A percentile compares a stretch with the other conserved stretches of the same genome.
Evolutionary conservation across 2,888 invertebrate species (phyloP).

Genomic region (Drosophila kokeensis): DNA sequence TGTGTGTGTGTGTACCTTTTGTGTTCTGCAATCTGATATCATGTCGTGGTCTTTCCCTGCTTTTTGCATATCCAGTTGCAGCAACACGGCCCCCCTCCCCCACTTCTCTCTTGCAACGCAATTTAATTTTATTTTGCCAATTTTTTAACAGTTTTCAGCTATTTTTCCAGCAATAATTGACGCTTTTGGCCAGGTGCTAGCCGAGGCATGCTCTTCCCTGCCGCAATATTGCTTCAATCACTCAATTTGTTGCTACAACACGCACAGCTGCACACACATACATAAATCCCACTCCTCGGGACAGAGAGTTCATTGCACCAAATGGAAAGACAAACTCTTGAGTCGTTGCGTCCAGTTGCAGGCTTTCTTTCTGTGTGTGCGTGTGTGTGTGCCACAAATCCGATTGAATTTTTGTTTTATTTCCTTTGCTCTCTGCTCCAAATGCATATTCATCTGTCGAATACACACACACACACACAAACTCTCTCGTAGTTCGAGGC

Average conservation of each 20-base stretch:
- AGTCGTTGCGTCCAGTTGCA: constrained; percentile 63
- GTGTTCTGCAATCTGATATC: constrained; percentile 74
- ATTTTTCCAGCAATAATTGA: constrained; percentile 47
- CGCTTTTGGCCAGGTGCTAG: constrained; percentile 60
- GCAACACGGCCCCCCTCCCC: constrained; percentile 12
- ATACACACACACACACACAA: constrained; percentile 28
- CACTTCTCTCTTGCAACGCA: neutral
- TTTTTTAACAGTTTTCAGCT: constrained; percentile 34
- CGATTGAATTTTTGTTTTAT: constrained; percentile 76
- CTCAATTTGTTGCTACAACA: constrained; percentile 56
- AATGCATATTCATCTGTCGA: constrained; percentile 67
- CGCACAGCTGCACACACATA: constrained; percentile 18
- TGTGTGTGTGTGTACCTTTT: constrained; percentile 38
- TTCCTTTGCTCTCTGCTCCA: constrained; percentile 54
- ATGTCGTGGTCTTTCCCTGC: constrained; percentile 50
- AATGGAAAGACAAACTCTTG: constrained; percentile 38
- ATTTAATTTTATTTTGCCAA: constrained; percentile 17
- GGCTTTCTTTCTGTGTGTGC: constrained; percentile 1
- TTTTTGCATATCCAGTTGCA: constrained; percentile 73
- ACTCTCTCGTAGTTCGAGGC: constrained; percentile 12
- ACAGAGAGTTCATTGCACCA: constrained; percentile 70
- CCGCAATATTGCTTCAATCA: constrained; percentile 62
- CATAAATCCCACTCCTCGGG: constrained; percentile 21
- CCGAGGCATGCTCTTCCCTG: constrained; percentile 8
- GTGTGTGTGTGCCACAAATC: constrained; percentile 59